Base-by-base conservation (phyloP, 2,113 vertebrate species). In the Amazona guildingii region DNA sequence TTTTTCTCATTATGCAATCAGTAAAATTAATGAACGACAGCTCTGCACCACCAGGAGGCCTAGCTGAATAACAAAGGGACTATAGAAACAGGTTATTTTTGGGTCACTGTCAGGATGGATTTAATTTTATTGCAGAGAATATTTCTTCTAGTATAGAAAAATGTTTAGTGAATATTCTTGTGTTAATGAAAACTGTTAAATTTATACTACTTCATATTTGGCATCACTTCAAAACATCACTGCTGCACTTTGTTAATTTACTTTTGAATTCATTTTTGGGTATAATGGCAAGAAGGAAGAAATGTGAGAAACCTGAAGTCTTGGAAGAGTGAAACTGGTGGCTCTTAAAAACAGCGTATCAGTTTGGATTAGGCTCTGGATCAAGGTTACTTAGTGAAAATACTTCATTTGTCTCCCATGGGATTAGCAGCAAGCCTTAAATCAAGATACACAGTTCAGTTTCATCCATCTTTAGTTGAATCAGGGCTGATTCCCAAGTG, bases 1-100 rank as follows among this genome's bases (percentile, higher is more conserved):
- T 97, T 95, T 90, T 96, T 88, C 95, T 97, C 91, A 96, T 96
- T 96, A 86, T 94, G 79, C 89, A 96, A 96, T 97, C 96, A 97
- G 91, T 90, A 83, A 97, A 97, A 96, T 97, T 95, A 97, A 97
- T 92, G 96, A 97, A 83, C 25, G 76, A 85, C 85, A 91, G 74
- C 74, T 94, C 82, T 94, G 88, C 44, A 95, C 76, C 94, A 96
- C 82, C 94, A 95, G 94, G 94, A 96, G 70, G 79, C 74, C 85
- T 75, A 70, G 67, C 64, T 96, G 92, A 97, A 94, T 72, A 96
- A 86, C 66, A 74, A 31, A 83, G 69, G 87, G 85, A 94, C 90
- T 91, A 90, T n/a, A 77, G 57, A 90, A 96, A 90, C 82, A 83
- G 90, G 89, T 96, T 94, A 93, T 90, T 92, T 91, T 88, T 95